A percentile compares a stretch with the other conserved stretches of the same genome.
These are phyloP conservation scores for Anas platyrhynchos DNA, from an alignment of 2,113 vertebrate genomes.

Conservation along the genomic window DNA sequence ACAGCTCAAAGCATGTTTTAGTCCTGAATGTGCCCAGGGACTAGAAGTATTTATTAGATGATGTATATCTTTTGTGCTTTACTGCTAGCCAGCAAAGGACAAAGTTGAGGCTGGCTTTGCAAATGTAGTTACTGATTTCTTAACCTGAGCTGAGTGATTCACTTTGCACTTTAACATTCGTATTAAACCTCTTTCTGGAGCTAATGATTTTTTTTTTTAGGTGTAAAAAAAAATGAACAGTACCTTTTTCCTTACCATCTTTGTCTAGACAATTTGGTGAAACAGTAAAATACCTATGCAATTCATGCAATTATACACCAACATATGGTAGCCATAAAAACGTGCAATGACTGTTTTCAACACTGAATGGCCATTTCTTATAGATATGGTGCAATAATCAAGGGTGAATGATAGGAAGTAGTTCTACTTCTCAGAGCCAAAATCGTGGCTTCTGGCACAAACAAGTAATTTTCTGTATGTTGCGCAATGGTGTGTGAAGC, in stretches of 20 bases:
- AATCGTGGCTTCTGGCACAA: not conserved
- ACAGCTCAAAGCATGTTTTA: not conserved
- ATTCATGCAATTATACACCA: not conserved
- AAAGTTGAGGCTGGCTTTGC: not conserved
- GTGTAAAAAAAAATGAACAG: not conserved
- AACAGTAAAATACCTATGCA: not conserved
- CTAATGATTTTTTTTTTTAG: not conserved
- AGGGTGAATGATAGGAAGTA: not conserved
- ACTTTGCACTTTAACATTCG: not conserved
- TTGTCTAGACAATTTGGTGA: not conserved
- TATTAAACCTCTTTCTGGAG: not conserved
- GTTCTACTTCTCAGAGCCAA: not conserved
- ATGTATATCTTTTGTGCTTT: not conserved
- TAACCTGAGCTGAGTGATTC: not conserved
- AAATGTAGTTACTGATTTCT: not conserved
- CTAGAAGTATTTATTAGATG: not conserved
- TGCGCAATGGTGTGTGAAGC: not conserved
- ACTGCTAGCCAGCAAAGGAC: not conserved
- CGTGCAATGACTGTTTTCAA: not conserved
- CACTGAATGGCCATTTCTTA: not conserved
- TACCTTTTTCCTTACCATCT: not conserved
- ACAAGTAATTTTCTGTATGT: rapidly evolving
- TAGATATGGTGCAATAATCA: not conserved
- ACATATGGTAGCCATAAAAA: not conserved
- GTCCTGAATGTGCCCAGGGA: not conserved